A percentile compares a stretch with the other conserved stretches of the same genome.
Evolutionary conservation across 2,888 invertebrate genomes (phyloP).

Genomic region (Oligia fasciuncula): DNA sequence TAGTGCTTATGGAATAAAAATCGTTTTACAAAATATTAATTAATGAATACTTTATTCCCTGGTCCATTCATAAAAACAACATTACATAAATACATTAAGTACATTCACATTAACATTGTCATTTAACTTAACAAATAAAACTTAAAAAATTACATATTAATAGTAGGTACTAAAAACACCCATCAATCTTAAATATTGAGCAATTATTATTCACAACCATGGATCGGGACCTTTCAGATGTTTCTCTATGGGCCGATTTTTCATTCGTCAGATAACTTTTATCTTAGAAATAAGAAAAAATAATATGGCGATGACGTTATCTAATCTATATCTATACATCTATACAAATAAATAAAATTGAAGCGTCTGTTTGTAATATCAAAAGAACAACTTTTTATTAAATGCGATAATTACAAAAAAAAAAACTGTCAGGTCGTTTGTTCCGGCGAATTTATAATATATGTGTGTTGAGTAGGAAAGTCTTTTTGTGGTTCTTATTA

Average conservation of each 20-base stretch:
- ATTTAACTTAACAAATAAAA: slow-evolving; percentile 7
- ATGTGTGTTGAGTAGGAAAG: background rate
- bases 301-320: background rate
- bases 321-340: background rate
- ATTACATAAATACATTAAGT: no score
- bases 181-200: background rate
- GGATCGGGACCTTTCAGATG: background rate
- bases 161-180: background rate
- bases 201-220: slow-evolving; percentile 6
- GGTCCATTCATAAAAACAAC: slow-evolving; percentile 19
- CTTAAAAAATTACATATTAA: slow-evolving; percentile 6
- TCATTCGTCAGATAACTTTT: background rate
- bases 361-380: no score
- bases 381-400: no score
- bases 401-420: no score
- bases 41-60: slow-evolving; percentile 40
- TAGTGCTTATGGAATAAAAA: slow-evolving; percentile 11
- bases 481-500: background rate
- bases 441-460: no score
- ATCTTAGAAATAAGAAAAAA: background rate
- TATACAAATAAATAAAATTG: background rate
- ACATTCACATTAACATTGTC: no score
- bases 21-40: slow-evolving; percentile 5
- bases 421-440: no score
- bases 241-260: background rate